A percentile compares a stretch with the other conserved stretches of the same genome.
phyloP scores from a whole-genome alignment of 2,797 vertebrate species.

The Phylloscopus collybita region DNA sequence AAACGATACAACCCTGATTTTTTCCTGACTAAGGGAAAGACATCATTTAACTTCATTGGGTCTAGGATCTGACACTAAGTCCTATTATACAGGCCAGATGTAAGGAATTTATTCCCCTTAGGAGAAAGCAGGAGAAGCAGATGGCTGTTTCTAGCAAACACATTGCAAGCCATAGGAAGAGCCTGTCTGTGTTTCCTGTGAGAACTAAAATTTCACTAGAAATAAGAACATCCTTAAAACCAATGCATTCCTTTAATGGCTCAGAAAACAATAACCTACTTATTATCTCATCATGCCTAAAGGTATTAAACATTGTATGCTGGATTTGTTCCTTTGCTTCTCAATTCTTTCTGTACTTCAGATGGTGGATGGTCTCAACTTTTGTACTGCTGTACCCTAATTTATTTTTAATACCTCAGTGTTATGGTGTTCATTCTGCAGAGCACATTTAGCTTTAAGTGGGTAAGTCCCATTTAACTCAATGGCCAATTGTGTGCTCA shows the following conservation, averaged over 20 bases:
- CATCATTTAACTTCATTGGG: conserved; percentile 62
- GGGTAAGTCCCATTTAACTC: conserved; percentile 36
- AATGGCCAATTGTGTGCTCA: conserved; percentile 15
- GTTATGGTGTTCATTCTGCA: background rate
- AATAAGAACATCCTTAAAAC: conserved; percentile 35
- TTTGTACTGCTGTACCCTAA: conserved; percentile 1
- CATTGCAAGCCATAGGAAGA: conserved; percentile 40
- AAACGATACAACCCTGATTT: conserved; percentile 39
- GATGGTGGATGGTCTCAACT: conserved; percentile 19
- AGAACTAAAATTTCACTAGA: conserved; percentile 40
- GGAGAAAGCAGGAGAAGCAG: conserved; percentile 52
- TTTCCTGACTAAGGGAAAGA: conserved; percentile 71
- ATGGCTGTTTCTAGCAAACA: conserved; percentile 57
- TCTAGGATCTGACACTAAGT: conserved; percentile 50
- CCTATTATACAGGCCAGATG: conserved; percentile 61
- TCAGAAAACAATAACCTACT: conserved; percentile 54
- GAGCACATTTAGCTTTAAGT: conserved; percentile 10
- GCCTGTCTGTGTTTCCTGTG: conserved; percentile 27
- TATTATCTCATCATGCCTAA: conserved; percentile 37
- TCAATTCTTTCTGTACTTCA: background rate
- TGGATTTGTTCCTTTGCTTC: background rate
- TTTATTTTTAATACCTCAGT: conserved; percentile 53
- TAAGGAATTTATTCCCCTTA: conserved; percentile 59
- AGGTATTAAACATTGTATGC: background rate
- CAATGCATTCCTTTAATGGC: conserved; percentile 31